Evolutionary conservation across 2,888 invertebrate genomes (phyloP), one percentile per base, ranked within the genome.

Genomic region (Polymixis flavicincta): DNA sequence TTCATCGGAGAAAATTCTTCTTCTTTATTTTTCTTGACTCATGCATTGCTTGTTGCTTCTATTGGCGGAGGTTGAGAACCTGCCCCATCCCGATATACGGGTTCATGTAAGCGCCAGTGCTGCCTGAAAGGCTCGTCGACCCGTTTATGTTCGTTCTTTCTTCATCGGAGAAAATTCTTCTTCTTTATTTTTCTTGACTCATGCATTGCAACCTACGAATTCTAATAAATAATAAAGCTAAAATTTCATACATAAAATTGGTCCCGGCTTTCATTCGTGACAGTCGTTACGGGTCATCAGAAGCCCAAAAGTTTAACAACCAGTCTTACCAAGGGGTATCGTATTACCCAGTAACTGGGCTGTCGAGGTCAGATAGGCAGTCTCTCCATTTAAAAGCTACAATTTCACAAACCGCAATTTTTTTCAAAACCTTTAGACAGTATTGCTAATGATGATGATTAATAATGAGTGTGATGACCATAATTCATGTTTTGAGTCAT

Each of bases 401-500:
- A 25, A 48, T 48, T 37, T 69, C 17, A 65, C n/a, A n/a, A 70
- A 70, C 28, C 37, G 8, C 37, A 52, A 8, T 28, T 63, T 57
- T 52, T 45, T 55, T 72, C 57, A 32, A 25, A 54, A 65, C 22
- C 48, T 32, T 64, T 52, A 63, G 55, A 70, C 59, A 28, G 37
- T 80, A 42, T 82, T 67, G 37, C 64, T 77, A 85, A 78, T 85
- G 61, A 52, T 52, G 73, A 14, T 69, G 70, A 76, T 67, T 57
- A 80, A 68, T 54, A 55, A 83, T 78, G 64, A 79, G 54, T 83
- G 28, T 67, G 74, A 74, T 85, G 73, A 54, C 73, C 61, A 73
- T 82, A 78, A 72, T 25, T 82, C 70, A 82, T 73, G 17, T 68
- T 68, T 82, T 83, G 83, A 85, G 74, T 83, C 85, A 83, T 73